A percentile compares a stretch with the other conserved stretches of the same genome.
Conservation (phyloP, 2,888 invertebrate genomes). For the Rhagonycha fulva region DNA sequence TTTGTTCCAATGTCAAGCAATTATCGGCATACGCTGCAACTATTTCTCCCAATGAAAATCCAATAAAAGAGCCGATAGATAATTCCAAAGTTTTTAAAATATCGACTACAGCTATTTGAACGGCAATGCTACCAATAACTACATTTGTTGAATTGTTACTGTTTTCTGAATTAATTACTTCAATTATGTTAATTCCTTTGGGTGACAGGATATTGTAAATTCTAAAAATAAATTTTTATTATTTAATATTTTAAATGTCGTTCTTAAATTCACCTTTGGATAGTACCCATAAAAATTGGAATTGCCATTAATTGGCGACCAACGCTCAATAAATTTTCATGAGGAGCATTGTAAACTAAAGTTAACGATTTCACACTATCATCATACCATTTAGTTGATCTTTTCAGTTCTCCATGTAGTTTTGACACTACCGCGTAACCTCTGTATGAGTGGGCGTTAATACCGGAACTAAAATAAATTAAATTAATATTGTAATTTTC, state of each 20-base stretch:
- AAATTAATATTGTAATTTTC: neutral
- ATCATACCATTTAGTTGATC: neutral
- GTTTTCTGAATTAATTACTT: constrained; percentile 4
- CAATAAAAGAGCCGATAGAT: constrained; percentile 38
- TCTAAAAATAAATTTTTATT: constrained; percentile 2
- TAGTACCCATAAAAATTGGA: constrained; percentile 72
- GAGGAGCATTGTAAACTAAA: constrained; percentile 2
- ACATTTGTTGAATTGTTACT: neutral
- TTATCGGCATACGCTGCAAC: constrained; percentile 92
- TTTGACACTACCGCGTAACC: constrained; percentile 18
- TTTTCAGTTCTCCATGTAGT: constrained; percentile 9
- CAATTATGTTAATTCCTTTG: constrained; percentile 10
- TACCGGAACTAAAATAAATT: constrained; percentile 7
- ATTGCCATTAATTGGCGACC: constrained; percentile 65
- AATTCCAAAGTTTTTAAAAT: constrained; percentile 57
- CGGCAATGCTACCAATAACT: constrained; percentile 52
- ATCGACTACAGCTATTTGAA: constrained; percentile 59
- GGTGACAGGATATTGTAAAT: constrained; percentile 8
- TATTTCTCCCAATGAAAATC: constrained; percentile 89
- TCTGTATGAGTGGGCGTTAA: constrained; percentile 4
- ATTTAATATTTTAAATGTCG: neutral
- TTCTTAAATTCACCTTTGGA: constrained; percentile 58
- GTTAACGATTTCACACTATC: neutral
- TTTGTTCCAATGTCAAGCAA: constrained; percentile 80
- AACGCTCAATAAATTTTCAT: constrained; percentile 1